Conservation (phyloP, 2,797 vertebrate genomes). For the Syngnathus rostellatus region DNA sequence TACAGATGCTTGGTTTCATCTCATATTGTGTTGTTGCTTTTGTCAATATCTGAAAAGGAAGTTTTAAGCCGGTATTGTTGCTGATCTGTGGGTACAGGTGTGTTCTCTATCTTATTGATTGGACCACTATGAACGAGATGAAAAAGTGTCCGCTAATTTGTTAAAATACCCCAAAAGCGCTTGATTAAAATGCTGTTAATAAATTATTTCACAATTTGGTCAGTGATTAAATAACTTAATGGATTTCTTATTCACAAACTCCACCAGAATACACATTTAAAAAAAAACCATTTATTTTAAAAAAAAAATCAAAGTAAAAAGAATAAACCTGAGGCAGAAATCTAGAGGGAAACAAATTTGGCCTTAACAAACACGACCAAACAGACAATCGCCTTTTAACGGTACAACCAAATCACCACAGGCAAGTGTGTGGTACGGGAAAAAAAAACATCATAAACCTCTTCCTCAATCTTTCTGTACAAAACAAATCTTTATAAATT, state of each 20-base stretch:
- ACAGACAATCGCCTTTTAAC: constrained; percentile 81
- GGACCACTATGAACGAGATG: neutral
- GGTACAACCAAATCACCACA: constrained; percentile 93
- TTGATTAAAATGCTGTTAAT: too few species aligned
- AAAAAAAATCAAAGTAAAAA: constrained; percentile 91
- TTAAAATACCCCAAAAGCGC: too few species aligned
- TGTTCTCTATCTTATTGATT: neutral
- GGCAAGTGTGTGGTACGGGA: constrained; percentile 88
- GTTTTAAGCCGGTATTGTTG: too few species aligned
- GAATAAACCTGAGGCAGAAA: constrained; percentile 87
- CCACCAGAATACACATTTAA: neutral
- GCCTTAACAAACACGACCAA: constrained; percentile 89
- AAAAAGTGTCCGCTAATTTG: too few species aligned
- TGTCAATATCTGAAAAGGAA: too few species aligned
- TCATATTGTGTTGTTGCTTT: too few species aligned
- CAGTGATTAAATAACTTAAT: neutral
- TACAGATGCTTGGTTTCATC: too few species aligned
- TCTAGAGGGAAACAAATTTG: constrained; percentile 83
- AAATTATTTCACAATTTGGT: too few species aligned
- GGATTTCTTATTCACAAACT: neutral
- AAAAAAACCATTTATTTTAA: constrained; percentile 77
- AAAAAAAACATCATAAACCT: constrained; percentile 85
- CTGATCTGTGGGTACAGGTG: too few species aligned
- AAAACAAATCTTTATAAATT: constrained; percentile 99
- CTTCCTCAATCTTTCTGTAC: constrained; percentile 89